These are phyloP conservation scores for Neomonachus schauinslandi DNA, from an alignment of 2,113 vertebrate genomes.

Conservation along the genomic window DNA sequence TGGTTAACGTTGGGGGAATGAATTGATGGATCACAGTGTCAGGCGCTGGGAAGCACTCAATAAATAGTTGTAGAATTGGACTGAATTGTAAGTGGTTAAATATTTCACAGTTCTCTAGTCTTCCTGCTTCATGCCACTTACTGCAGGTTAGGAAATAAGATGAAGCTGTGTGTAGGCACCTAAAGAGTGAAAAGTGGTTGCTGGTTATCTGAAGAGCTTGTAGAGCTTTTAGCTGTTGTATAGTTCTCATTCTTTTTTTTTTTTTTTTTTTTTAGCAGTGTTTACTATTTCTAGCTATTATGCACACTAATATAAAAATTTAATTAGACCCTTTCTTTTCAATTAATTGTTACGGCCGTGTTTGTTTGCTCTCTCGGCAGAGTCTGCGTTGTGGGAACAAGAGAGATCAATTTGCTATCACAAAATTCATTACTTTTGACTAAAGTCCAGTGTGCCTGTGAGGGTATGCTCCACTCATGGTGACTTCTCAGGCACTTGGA, in stretches of 20 bases:
- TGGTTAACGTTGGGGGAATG: not conserved
- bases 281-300: conserved; percentile 78
- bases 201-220: conserved; percentile 41
- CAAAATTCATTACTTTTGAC: conserved; percentile 73
- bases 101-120: conserved; percentile 23
- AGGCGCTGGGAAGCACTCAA: not conserved
- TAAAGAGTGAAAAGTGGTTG: not conserved
- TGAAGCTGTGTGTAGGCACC: not conserved
- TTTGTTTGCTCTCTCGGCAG: conserved; percentile 75
- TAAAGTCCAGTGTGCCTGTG: not conserved
- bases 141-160: not conserved
- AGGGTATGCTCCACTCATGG: not conserved
- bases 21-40: not conserved
- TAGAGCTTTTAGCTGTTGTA: conserved; percentile 15
- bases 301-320: conserved; percentile 78
- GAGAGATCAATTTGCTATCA: conserved; percentile 74
- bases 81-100: not conserved
- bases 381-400: conserved; percentile 60
- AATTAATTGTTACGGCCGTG: conserved; percentile 73
- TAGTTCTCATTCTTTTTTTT: not conserved
- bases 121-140: not conserved
- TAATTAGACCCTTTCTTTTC: conserved; percentile 79
- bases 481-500: not conserved
- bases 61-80: conserved; percentile 6
- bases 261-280: conserved; percentile 33